These are phyloP conservation scores for Silurus lanzhouensis DNA, from an alignment of 2,797 vertebrate species.

Conservation along the genomic window DNA sequence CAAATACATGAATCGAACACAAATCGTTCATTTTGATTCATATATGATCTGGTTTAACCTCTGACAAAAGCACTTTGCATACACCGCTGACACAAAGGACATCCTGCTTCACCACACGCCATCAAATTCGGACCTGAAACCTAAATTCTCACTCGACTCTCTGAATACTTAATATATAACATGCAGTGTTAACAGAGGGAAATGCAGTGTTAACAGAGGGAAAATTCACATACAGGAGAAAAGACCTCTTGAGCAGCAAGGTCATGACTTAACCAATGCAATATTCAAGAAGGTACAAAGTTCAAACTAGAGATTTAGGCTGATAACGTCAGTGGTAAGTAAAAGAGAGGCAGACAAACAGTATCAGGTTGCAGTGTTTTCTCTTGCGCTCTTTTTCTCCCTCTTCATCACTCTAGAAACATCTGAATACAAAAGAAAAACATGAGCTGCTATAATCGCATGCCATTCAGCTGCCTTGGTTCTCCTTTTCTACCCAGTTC, in stretches of 20 bases:
- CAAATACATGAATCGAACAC: neutral
- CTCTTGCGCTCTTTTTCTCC: neutral
- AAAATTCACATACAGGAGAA: neutral
- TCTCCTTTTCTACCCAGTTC: neutral
- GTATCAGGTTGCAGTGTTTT: neutral
- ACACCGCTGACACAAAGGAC: neutral
- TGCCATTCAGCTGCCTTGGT: neutral
- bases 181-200: neutral
- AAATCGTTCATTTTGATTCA: neutral
- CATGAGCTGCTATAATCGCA: neutral
- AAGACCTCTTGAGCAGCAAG: neutral
- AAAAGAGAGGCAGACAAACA: conserved; percentile 10
- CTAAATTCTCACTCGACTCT: neutral
- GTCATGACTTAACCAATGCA: conserved; percentile 15
- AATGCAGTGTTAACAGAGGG: neutral
- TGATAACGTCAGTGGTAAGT: conserved; percentile 18
- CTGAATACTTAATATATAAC: neutral
- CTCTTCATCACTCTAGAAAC: neutral
- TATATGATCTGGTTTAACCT: neutral
- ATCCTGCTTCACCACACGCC: neutral
- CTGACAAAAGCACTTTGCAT: neutral
- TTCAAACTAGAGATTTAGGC: conserved; percentile 16
- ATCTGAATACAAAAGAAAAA: neutral
- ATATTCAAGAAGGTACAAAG: conserved; percentile 11
- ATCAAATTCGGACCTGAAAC: neutral